phyloP scores from a whole-genome alignment of 2,888 invertebrate species.

The Spisula solida region DNA sequence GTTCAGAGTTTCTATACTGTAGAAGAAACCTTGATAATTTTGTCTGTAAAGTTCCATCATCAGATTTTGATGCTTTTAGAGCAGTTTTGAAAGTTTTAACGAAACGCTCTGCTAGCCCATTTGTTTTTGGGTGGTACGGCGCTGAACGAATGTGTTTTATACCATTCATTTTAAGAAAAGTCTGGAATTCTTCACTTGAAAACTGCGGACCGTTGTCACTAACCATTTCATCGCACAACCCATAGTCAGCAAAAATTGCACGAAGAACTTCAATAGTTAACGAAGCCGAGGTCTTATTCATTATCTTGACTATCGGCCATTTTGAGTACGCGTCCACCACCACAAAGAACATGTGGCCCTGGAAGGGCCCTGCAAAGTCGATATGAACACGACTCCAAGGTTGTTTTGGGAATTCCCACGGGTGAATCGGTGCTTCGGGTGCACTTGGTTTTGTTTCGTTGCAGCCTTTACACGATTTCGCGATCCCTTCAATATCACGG shows the following conservation, averaged over 20 bases:
- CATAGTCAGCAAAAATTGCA: conserved; percentile 46
- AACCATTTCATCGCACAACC: conserved; percentile 51
- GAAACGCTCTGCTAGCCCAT: conserved; percentile 64
- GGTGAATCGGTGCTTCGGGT: neutral
- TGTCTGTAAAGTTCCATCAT: neutral
- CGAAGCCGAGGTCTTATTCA: conserved; percentile 23
- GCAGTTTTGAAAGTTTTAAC: conserved; percentile 61
- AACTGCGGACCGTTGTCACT: conserved; percentile 67
- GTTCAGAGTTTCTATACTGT: neutral
- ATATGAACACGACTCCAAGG: conserved; percentile 85
- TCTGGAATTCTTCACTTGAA: conserved; percentile 54
- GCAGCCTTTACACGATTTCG: neutral
- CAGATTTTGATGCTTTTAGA: conserved; percentile 32
- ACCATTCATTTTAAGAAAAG: conserved; percentile 61
- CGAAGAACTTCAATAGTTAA: conserved; percentile 43
- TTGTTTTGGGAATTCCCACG: neutral
- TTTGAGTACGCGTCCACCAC: conserved; percentile 43
- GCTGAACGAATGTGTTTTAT: conserved; percentile 60
- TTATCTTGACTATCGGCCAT: conserved; percentile 36
- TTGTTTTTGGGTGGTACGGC: conserved; percentile 59
- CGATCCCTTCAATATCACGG: neutral
- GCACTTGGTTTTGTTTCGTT: neutral
- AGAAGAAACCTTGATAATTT: neutral
- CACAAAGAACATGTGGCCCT: conserved; percentile 66
- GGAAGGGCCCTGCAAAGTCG: conserved; percentile 86